Evolutionary conservation across 2,797 vertebrate species (phyloP).

Genomic region (Tragelaphus eurycerus): DNA sequence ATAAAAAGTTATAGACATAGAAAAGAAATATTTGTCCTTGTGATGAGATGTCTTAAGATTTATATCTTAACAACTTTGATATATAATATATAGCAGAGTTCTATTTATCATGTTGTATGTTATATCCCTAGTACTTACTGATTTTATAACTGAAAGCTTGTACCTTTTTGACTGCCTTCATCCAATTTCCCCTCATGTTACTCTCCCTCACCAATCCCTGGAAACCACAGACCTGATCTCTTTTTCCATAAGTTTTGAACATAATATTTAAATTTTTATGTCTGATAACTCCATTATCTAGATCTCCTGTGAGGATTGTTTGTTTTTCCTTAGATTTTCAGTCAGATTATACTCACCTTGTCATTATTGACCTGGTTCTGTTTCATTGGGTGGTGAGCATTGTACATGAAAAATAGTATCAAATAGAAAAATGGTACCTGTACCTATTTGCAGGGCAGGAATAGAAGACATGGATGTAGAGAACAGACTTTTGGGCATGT

Average conservation of each 20-base stretch:
- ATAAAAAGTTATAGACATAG: not conserved
- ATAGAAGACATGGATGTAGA: not conserved
- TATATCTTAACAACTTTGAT: not conserved
- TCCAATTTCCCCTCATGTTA: not conserved
- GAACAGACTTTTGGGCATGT: not conserved
- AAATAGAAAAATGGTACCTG: not conserved
- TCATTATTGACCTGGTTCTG: not conserved
- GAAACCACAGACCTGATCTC: not conserved
- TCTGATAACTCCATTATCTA: not conserved
- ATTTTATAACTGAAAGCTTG: not conserved
- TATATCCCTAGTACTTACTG: not conserved
- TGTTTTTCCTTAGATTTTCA: not conserved
- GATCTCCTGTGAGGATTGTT: not conserved
- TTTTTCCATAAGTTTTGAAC: not conserved
- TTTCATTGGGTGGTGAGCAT: not conserved
- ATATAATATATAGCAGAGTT: not conserved
- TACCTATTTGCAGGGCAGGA: not conserved
- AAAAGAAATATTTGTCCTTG: not conserved
- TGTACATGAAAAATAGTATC: not conserved
- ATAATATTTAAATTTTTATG: not conserved
- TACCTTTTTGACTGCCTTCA: not conserved
- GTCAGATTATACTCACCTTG: not conserved
- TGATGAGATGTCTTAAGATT: not conserved
- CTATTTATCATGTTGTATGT: not conserved
- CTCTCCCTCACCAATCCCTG: not conserved